Evolutionary conservation across 2,797 vertebrate species (phyloP), one percentile per base, ranked within the genome.

Genomic region (Enteromius fasciolatus): DNA sequence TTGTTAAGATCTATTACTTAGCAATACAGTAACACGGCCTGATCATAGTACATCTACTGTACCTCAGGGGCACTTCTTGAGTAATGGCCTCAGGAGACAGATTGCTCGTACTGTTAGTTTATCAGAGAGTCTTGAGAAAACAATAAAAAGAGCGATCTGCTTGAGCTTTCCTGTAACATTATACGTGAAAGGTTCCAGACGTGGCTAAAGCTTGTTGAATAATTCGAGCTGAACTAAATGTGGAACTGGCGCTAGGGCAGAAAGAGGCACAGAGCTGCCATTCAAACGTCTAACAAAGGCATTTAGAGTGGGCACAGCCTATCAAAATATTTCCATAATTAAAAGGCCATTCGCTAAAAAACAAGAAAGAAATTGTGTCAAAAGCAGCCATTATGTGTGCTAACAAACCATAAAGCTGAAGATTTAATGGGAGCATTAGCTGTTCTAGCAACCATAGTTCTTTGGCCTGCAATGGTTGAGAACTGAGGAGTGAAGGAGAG

Each of bases 361-460:
- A 83, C 72, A 76, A 84, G 78, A 92, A 76, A 84, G 82, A 92
- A 85, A 84, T 88, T 20, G 78, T 81, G 67, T 88, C 31, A 74
- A 89, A 90, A 86, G 89, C 78, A 33, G 82, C 82, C 66, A 76
- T 92, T 92, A 88, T 93, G 86, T 84, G 77, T 64, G 85, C 85
- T 91, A 86, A 89, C 81, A 84, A 83, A 88, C 83, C 87, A 78
- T 85, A 86, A 92, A 88, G 84, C 86, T 72, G n/a, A 11, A 85
- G 80, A 20, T 92, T 88, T 89, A 91, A 88, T 83, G 78, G 83
- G 85, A 85, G 91, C 81, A 89, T 91, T 89, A 88, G 88, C 81
- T 91, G 90, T 91, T 92, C 89, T 89, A 74, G 87, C 50, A 48
- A 75, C 82, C 88, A 89, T 83, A 80, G 85, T 80, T 84, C 84